phyloP scores from a whole-genome alignment of 2,888 invertebrate species.

The Steromphala cineraria region DNA sequence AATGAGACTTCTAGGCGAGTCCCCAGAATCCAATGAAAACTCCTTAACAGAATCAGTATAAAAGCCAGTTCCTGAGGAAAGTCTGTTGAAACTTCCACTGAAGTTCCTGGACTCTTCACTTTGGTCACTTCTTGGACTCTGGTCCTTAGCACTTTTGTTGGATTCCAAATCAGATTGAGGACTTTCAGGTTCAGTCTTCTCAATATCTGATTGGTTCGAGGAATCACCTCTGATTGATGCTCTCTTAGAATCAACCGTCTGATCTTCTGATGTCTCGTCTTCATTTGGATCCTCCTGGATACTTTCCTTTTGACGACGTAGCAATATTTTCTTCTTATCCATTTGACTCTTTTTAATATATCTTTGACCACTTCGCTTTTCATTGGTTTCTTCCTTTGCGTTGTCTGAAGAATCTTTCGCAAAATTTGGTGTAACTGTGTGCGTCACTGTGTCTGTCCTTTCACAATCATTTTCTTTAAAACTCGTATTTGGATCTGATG shows the following conservation, averaged over 20 bases:
- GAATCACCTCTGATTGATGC: no score
- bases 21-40: neutral
- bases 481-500: neutral
- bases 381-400: neutral
- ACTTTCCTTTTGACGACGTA: neutral
- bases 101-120: neutral
- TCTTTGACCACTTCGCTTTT: neutral
- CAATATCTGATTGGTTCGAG: no score
- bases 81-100: neutral
- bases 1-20: neutral
- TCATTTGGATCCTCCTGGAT: neutral
- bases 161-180: neutral
- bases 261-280: neutral
- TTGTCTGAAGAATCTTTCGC: neutral
- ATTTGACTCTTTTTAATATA: conserved; percentile 4
- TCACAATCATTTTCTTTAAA: neutral
- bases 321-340: neutral
- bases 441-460: neutral
- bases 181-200: neutral
- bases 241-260: neutral
- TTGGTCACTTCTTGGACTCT: neutral
- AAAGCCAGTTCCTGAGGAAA: no score
- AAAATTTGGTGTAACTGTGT: neutral
- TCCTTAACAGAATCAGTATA: neutral
- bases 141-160: neutral